phyloP scores from a whole-genome alignment of 2,113 vertebrate species.

The Montifringilla adamsi region DNA sequence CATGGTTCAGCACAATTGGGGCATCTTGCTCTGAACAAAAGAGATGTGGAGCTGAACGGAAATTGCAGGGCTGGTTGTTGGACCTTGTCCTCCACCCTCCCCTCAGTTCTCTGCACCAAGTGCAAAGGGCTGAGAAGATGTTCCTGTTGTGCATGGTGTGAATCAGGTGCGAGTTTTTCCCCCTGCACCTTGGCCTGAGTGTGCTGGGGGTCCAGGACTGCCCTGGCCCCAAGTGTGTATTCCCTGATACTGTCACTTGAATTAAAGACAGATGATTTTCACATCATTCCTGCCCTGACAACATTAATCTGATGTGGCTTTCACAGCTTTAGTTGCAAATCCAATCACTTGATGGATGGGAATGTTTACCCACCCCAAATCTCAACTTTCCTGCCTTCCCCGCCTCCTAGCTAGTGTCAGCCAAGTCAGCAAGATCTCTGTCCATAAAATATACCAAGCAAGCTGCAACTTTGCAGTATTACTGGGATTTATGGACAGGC shows the following conservation, averaged over 20 bases:
- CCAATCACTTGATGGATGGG: conserved; percentile 21
- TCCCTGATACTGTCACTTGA: background rate
- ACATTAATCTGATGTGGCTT: conserved; percentile 42
- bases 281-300: conserved; percentile 25
- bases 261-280: background rate
- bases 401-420: conserved; percentile 34
- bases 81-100: background rate
- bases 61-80: background rate
- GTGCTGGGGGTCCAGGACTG: background rate
- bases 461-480: conserved; percentile 15
- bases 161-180: background rate
- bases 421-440: conserved; percentile 55
- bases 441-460: conserved; percentile 57
- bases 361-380: conserved; percentile 61
- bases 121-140: background rate
- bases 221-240: background rate
- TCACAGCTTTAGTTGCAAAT: conserved; percentile 40
- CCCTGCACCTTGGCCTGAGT: background rate
- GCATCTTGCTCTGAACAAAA: background rate
- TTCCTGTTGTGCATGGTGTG: background rate
- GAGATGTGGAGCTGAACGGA: background rate
- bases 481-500: conserved; percentile 3
- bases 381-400: conserved; percentile 26
- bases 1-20: background rate
- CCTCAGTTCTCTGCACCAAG: background rate